Evolutionary conservation across 2,797 vertebrate genomes (phyloP).

Genomic region (Muscicapa striata): DNA sequence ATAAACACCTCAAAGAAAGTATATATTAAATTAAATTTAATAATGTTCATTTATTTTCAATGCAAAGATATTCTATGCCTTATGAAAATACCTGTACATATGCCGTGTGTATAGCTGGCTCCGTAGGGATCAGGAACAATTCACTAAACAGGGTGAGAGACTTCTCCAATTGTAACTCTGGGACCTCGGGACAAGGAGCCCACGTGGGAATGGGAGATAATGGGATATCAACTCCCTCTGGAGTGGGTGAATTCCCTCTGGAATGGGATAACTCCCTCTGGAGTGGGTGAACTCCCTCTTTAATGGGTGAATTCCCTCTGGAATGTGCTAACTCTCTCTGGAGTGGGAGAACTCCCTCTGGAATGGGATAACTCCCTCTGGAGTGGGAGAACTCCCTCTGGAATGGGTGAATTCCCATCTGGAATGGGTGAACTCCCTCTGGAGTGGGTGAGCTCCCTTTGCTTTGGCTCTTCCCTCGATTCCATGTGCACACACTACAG

Average conservation of each 20-base stretch:
- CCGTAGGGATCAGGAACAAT: constrained; percentile 35
- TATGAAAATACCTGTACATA: constrained; percentile 82
- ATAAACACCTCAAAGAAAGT: constrained; percentile 81
- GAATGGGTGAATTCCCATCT: not conserved
- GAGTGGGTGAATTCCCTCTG: not conserved
- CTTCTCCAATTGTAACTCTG: not conserved
- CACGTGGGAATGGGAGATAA: not conserved
- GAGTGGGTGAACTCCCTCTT: accelerated
- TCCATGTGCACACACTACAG: constrained; percentile 7
- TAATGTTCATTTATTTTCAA: constrained; percentile 80
- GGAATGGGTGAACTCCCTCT: too few relatives aligned
- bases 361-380: not conserved
- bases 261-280: not conserved
- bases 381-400: not conserved
- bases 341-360: not conserved
- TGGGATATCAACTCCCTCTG: not conserved
- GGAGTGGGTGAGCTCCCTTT: not conserved
- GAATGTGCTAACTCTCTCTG: not conserved
- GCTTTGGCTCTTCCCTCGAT: not conserved
- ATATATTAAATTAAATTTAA: constrained; percentile 82
- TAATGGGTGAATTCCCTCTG: not conserved
- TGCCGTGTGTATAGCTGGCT: constrained; percentile 79
- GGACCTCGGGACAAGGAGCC: not conserved
- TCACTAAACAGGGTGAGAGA: not conserved
- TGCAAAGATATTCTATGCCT: constrained; percentile 83